Evolutionary conservation across 2,888 invertebrate genomes (phyloP).

Genomic region (Nymphalis c-album): DNA sequence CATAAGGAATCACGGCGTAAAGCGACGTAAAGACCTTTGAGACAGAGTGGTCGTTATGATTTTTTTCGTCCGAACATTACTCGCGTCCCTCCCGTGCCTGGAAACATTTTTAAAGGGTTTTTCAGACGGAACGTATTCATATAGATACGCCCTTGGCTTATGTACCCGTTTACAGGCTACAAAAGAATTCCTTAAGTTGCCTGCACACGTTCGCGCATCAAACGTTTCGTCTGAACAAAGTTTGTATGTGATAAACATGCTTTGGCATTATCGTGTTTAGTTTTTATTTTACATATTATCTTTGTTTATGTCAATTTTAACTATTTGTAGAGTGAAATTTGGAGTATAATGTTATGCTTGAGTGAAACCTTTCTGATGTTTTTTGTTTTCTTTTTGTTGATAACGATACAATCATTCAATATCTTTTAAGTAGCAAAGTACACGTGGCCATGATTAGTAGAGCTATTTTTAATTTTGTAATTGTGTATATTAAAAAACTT

Average conservation of each 20-base stretch:
- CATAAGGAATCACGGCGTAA: constrained; percentile 31
- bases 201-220: constrained; percentile 14
- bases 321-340: too few species aligned
- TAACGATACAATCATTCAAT: too few species aligned
- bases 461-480: too few species aligned
- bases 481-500: too few species aligned
- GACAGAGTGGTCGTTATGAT: constrained; percentile 38
- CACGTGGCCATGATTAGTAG: too few species aligned
- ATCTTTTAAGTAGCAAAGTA: too few species aligned
- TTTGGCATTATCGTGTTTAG: background rate
- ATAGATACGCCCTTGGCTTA: constrained; percentile 31
- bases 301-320: too few species aligned
- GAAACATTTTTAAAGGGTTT: constrained; percentile 37
- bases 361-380: too few species aligned
- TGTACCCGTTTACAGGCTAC: constrained; percentile 34
- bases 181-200: constrained; percentile 30
- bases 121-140: constrained; percentile 36
- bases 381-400: too few species aligned
- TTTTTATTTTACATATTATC: too few species aligned
- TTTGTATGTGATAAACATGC: background rate
- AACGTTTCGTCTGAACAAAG: background rate
- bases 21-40: constrained; percentile 30
- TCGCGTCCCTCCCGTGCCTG: constrained; percentile 35
- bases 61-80: constrained; percentile 41
- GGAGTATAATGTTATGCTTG: too few species aligned